phyloP scores from a whole-genome alignment of 2,113 vertebrate species.

The Ceratotherium simum region DNA sequence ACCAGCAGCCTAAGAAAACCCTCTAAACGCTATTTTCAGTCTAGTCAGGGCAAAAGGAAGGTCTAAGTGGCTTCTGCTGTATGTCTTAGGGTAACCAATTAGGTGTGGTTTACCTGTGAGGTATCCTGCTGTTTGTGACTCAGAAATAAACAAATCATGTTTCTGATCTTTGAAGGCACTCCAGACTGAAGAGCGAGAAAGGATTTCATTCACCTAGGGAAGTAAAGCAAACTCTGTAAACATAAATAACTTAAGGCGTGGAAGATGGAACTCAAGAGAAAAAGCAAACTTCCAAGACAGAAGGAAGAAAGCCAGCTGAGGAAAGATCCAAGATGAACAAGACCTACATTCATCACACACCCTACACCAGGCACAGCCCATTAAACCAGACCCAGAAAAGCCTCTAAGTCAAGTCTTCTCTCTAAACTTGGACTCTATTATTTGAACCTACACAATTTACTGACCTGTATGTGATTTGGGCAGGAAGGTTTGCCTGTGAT shows the following conservation, averaged over 20 bases:
- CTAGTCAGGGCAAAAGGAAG: neutral
- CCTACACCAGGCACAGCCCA: neutral
- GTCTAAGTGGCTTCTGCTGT: neutral
- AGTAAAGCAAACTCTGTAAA: slow-evolving; percentile 46
- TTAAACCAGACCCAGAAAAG: neutral
- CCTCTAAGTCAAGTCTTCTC: neutral
- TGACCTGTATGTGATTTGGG: neutral
- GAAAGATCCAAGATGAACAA: neutral
- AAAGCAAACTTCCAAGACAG: neutral
- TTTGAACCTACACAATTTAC: neutral
- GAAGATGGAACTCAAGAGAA: neutral
- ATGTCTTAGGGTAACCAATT: neutral
- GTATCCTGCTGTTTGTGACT: slow-evolving; percentile 97
- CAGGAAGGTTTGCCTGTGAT: neutral
- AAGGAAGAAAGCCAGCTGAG: neutral
- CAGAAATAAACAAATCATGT: slow-evolving; percentile 99
- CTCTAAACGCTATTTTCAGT: neutral
- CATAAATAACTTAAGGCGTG: neutral
- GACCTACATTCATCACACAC: neutral
- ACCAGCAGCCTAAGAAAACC: neutral
- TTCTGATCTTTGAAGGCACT: slow-evolving; percentile 99
- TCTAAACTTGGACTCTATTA: neutral
- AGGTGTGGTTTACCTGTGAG: slow-evolving; percentile 92
- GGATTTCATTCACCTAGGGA: slow-evolving; percentile 97
- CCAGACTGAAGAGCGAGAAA: slow-evolving; percentile 97